phyloP scores from a whole-genome alignment of 2,888 invertebrate genomes.

The Drosophila macrospina region DNA sequence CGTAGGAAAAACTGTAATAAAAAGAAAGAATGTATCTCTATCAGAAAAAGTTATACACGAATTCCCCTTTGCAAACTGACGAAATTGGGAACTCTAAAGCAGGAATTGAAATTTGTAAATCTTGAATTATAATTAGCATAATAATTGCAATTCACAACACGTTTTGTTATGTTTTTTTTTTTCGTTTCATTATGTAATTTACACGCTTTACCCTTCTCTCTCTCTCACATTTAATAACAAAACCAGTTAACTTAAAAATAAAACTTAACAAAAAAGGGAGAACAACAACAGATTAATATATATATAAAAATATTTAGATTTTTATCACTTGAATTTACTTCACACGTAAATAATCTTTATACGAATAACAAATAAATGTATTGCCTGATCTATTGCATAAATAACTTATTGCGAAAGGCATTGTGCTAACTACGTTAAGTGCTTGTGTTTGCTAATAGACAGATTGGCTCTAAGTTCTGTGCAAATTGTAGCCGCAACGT shows the following conservation, averaged over 20 bases:
- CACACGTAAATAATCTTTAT: conserved; percentile 10
- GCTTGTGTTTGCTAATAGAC: conserved; percentile 31
- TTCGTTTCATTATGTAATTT: conserved; percentile 16
- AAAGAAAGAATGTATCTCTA: background rate
- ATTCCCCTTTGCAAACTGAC: background rate
- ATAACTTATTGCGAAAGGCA: conserved; percentile 11
- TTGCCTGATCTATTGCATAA: conserved; percentile 15
- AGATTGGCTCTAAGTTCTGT: conserved; percentile 15
- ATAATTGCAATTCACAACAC: conserved; percentile 6
- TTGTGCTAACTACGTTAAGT: conserved; percentile 35
- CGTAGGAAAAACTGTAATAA: background rate
- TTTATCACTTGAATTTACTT: conserved; percentile 15
- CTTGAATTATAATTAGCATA: conserved; percentile 8
- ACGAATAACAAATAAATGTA: conserved; percentile 17
- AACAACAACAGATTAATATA: background rate
- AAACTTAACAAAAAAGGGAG: background rate
- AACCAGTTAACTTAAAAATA: conserved; percentile 26
- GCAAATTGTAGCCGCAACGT: conserved; percentile 38
- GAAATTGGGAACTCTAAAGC: conserved; percentile 8
- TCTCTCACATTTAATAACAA: conserved; percentile 5
- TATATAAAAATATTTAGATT: background rate
- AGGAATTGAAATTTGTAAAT: conserved; percentile 21
- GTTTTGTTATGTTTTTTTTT: background rate
- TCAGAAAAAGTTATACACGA: background rate
- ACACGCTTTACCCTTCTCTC: background rate